Base-by-base conservation (phyloP, 2,113 vertebrate genomes). In the Galemys pyrenaicus region DNA sequence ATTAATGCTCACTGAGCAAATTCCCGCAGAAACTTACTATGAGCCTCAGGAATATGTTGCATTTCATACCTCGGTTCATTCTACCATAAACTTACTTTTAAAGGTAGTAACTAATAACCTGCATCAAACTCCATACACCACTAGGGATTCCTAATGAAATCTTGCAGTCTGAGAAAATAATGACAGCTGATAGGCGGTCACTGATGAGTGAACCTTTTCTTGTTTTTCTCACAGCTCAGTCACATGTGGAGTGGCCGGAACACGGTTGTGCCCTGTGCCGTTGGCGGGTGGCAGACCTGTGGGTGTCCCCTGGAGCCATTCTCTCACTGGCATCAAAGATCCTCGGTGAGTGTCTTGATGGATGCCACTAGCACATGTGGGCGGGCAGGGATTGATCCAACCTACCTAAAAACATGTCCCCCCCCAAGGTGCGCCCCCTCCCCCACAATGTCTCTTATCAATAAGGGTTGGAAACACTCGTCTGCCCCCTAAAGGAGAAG, bases 91-190 rank as follows among this genome's bases (percentile, higher is more conserved):
- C 79, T 41, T 79, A 56, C 75, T 84, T 92, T 56, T 83, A 16
- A 95, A 95, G n/a, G 22, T 35, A 5, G 49, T 79, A 62, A 77
- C 67, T 60, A 95, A 46, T 87, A 81, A 70, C 35, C 87, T 80
- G 30, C 82, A 65, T 89, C 22, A 22, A 81, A 94, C 44, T 74
- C 41, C n/a, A 15, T 65, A 41, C 16, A 44, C 51, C 68, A 77
- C 85, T 64, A 86, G 89, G 54, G 81, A 96, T 35, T 88, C 30
- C 41, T 30, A 75, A 85, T 73, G 24, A 94, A 64, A 24, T 6
- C 62, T 80, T 12, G 4, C n/a, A 32, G 46, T 91, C 71, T 88
- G 58, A 44, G 67, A 54, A 87, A 85, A 93, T 58, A 54, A 78
- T 64, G 62, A 89, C 73, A 86, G 74, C 15, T 78, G 78, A 78